phyloP scores from a whole-genome alignment of 2,888 invertebrate species.

The Pyrochroa serraticornis region DNA sequence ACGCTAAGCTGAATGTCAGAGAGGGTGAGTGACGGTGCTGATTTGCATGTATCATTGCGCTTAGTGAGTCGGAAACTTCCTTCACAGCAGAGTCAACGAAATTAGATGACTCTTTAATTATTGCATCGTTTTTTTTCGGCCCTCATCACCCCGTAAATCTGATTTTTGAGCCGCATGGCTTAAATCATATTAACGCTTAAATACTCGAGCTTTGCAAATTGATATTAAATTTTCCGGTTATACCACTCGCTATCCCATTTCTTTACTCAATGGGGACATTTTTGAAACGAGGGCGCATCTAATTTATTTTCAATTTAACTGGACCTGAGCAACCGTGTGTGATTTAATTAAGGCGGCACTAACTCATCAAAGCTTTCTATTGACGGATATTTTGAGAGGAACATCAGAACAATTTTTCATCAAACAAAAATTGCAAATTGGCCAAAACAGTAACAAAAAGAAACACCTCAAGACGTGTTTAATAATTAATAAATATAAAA shows the following conservation, averaged over 20 bases:
- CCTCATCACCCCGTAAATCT: no score
- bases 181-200: not conserved
- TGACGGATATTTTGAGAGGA: no score
- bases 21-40: conserved; percentile 20
- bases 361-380: not conserved
- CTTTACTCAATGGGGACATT: conserved; percentile 19
- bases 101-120: conserved; percentile 4
- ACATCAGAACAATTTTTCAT: no score
- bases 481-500: no score
- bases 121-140: no score
- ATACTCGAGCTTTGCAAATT: conserved; percentile 14
- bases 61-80: conserved; percentile 11
- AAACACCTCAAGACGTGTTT: no score
- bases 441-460: no score
- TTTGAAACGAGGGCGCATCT: conserved; percentile 21
- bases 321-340: conserved; percentile 26
- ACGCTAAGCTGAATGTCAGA: conserved; percentile 20
- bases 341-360: conserved; percentile 24
- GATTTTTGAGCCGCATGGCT: no score
- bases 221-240: conserved; percentile 24
- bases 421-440: no score
- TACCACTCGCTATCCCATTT: conserved; percentile 13
- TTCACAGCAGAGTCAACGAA: not conserved
- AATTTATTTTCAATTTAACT: conserved; percentile 30
- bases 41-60: conserved; percentile 18